Evolutionary conservation across 2,113 vertebrate genomes (phyloP), one percentile per base, ranked within the genome.

Genomic region (Glaucomys volans): DNA sequence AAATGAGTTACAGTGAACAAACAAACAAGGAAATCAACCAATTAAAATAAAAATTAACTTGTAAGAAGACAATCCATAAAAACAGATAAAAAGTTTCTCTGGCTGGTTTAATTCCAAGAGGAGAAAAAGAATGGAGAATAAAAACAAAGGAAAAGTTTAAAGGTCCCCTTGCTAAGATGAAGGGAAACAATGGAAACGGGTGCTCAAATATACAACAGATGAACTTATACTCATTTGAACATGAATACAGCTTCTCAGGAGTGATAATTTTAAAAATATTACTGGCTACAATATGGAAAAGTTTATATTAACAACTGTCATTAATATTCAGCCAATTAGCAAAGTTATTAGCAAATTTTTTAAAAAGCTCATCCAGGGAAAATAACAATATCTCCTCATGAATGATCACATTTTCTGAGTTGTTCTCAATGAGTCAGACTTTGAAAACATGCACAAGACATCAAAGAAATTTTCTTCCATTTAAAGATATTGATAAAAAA

Each of bases 401-500:
- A 32, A 62, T 72, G 54, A 90, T 75, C 37, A 72, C 11, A 80
- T 35, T 91, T 85, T 64, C 52, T 59, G 32, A 85, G 40, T 16
- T 83, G 22, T 66, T 84, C 32, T 62, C 24, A 74, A 47, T 44
- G 16, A 80, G 28, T 37, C 59, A 84, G 18, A 69, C 64, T 87
- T 71, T 83, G 28, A 96, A 67, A 90, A 84, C 20, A 90, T 14
- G 28, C 66, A 88, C 42, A 52, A 52, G 64, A 97, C 91, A 94
- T 88, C 64, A 82, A 92, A 44, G 54, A 90, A 75, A 82, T 30
- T 62, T 66, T 81, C 32, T 90, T 92, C 85, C 17, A 90, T 40
- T 87, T 93, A 91, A 95, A 93, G 37, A 96, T 22, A 92, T 10
- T 83, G 22, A 9, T 3, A 86, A 64, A 84, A 74, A 75, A 47